These are phyloP conservation scores for Sebastes steindachneri DNA, from an alignment of 2,797 vertebrate genomes.

Conservation along the genomic window DNA sequence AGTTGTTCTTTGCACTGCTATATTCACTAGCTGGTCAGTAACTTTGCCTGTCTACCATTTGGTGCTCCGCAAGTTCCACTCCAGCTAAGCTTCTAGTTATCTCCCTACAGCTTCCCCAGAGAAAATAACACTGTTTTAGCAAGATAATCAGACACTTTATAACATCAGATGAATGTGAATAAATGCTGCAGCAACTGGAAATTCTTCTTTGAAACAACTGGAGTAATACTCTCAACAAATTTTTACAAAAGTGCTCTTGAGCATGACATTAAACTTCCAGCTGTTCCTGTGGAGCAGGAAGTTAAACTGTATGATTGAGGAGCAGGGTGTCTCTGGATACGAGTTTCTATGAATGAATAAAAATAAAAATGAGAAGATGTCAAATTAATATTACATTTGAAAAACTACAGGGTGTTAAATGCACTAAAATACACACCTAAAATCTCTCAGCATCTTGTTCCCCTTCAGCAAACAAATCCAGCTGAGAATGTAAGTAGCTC, in stretches of 20 bases:
- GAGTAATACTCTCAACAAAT: background rate
- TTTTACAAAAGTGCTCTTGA: background rate
- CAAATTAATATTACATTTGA: background rate
- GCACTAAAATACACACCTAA: background rate
- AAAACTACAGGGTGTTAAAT: background rate
- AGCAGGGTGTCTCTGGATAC: too few relatives aligned
- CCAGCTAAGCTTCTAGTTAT: background rate
- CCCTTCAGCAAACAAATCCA: background rate
- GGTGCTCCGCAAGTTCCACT: background rate
- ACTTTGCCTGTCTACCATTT: too few relatives aligned
- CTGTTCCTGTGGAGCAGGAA: background rate
- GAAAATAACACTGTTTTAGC: background rate
- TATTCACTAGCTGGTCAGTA: too few relatives aligned
- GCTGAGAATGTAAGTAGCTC: slow-evolving; percentile 16
- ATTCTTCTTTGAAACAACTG: background rate
- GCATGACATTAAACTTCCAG: background rate
- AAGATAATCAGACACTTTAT: background rate
- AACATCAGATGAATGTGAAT: background rate
- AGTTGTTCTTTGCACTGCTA: too few relatives aligned
- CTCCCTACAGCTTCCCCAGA: background rate
- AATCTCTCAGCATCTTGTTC: background rate
- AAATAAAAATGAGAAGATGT: background rate
- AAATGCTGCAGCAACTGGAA: background rate
- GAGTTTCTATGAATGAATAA: background rate
- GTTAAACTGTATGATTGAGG: too few relatives aligned